Evolutionary conservation across 2,113 vertebrate genomes (phyloP), one percentile per base, ranked within the genome.

Genomic region (Larimichthys crocea): DNA sequence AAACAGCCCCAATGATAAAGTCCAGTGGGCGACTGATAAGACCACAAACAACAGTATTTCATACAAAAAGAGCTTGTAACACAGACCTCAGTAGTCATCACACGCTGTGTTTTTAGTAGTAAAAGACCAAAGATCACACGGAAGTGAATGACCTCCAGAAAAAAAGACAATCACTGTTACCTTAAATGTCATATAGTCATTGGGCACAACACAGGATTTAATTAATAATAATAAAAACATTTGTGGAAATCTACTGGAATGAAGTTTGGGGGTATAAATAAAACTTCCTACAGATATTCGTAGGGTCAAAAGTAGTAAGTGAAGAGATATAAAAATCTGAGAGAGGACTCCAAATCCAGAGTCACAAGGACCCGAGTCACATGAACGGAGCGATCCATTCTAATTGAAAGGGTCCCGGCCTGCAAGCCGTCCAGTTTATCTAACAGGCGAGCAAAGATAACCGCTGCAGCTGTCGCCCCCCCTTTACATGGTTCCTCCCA

Each of bases 61-160:
- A 91, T 92, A 92, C 87, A 93, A 91, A 40, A 92, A 93, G 91
- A 91, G 88, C 90, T 91, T 80, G 85, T 86, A 93, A 93, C 92
- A 92, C 91, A 94, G 93, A 90, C 90, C 82, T 94, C 93, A 94
- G 93, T 94, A 93, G 92, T 94, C 89, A 91, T 91, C 92, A 92
- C 93, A 91, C 84, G 80, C 92, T 92, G 91, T 92, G 89, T 93
- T 93, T 40, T 91, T 92, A 93, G 92, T 93, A 93, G 91, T 92
- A 91, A 88, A 40, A 90, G 88, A 82, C 88, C 83, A 82, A 91
- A 88, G 86, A 88, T 87, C 86, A 78, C 62, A 52, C 82, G 80
- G 72, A 83, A 85, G 82, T 79, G 69, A 79, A 84, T 74, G 84
- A 91, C 79, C 90, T 84, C 79, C 79, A 84, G 81, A 74, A 82